Evolutionary conservation across 2,888 invertebrate species (phyloP).

Genomic region (Enchytraeus crypticus): DNA sequence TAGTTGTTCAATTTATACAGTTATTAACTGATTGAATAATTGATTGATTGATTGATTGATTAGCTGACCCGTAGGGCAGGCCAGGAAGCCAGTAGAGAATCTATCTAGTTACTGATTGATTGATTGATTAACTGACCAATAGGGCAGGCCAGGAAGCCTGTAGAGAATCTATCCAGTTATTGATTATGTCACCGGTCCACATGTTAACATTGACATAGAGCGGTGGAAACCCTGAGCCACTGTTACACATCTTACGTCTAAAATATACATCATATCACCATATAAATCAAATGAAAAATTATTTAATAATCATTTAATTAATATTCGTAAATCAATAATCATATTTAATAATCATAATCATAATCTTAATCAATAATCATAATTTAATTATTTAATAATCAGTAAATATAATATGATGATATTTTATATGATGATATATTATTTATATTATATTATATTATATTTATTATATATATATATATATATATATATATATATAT

Average conservation of each 20-base stretch:
- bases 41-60: not conserved
- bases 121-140: conserved; percentile 41
- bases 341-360: no score
- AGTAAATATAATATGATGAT: not conserved
- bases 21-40: no score
- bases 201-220: conserved; percentile 61
- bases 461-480: no score
- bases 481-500: no score
- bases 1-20: conserved; percentile 60
- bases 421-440: no score
- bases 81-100: conserved; percentile 56
- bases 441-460: not conserved
- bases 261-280: conserved; percentile 15
- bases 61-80: conserved; percentile 47
- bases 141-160: conserved; percentile 54
- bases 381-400: not conserved
- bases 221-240: conserved; percentile 56
- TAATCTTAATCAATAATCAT: not conserved
- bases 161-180: conserved; percentile 59
- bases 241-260: conserved; percentile 53
- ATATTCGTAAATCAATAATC: no score
- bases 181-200: conserved; percentile 55
- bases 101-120: conserved; percentile 56
- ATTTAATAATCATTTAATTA: no score
- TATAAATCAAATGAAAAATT: not conserved